Evolutionary conservation across 2,888 invertebrate genomes (phyloP).

Genomic region (Phalera bucephala): DNA sequence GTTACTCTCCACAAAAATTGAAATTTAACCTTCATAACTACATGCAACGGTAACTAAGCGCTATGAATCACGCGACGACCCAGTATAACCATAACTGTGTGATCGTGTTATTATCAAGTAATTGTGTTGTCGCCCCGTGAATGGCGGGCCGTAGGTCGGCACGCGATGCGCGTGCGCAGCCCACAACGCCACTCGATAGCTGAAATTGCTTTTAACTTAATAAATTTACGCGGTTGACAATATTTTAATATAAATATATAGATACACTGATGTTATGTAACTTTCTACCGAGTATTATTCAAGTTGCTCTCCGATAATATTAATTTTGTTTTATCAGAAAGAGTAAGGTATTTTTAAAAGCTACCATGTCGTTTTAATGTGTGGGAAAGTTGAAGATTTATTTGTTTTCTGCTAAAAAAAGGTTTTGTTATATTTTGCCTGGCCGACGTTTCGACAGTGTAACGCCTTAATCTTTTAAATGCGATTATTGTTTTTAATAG

Average conservation of each 20-base stretch:
- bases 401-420: too few species aligned
- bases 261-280: background rate
- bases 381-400: too few species aligned
- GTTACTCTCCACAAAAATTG: background rate
- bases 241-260: slow-evolving; percentile 1
- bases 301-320: background rate
- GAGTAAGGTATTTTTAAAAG: too few species aligned
- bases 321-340: slow-evolving; percentile 1
- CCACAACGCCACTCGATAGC: background rate
- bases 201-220: background rate
- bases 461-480: too few species aligned
- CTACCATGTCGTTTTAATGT: too few species aligned
- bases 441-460: too few species aligned
- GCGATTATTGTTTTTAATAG: too few species aligned
- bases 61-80: background rate
- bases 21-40: background rate
- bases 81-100: background rate
- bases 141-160: slow-evolving; percentile 6
- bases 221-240: background rate
- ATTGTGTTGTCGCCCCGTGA: slow-evolving; percentile 9
- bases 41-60: background rate
- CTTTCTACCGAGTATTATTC: background rate
- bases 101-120: slow-evolving; percentile 1
- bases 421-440: too few species aligned
- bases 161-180: slow-evolving; percentile 10